These are phyloP conservation scores for Nasonia longicornis DNA, from an alignment of 1,140 invertebrate species.

Conservation along the genomic window DNA sequence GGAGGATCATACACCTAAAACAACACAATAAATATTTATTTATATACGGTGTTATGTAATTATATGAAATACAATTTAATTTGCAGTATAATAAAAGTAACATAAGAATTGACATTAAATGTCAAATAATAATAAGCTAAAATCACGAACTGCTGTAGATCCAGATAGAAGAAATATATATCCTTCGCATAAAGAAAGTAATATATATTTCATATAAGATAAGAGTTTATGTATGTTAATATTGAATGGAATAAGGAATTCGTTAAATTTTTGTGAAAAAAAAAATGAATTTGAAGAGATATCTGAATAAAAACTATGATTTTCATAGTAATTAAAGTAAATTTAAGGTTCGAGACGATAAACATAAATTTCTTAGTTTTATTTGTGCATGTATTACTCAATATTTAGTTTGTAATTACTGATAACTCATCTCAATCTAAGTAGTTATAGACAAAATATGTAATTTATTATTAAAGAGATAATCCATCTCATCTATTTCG, in stretches of 20 bases:
- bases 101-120: neutral
- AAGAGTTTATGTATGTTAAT: neutral
- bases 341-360: neutral
- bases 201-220: neutral
- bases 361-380: neutral
- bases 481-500: neutral
- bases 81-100: neutral
- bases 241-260: neutral
- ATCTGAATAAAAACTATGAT: neutral
- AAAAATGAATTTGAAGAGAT: neutral
- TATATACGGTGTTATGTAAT: neutral
- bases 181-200: constrained; percentile 3
- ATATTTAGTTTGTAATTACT: neutral
- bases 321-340: neutral
- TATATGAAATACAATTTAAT: neutral
- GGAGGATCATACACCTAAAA: neutral
- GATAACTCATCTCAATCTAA: neutral
- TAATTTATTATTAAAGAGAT: neutral
- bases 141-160: neutral
- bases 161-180: neutral
- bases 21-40: neutral
- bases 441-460: too few relatives aligned
- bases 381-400: neutral
- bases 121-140: constrained; percentile 2
- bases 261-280: neutral